Evolutionary conservation across 2,888 invertebrate genomes (phyloP).

Genomic region (Seira sanloemensis): DNA sequence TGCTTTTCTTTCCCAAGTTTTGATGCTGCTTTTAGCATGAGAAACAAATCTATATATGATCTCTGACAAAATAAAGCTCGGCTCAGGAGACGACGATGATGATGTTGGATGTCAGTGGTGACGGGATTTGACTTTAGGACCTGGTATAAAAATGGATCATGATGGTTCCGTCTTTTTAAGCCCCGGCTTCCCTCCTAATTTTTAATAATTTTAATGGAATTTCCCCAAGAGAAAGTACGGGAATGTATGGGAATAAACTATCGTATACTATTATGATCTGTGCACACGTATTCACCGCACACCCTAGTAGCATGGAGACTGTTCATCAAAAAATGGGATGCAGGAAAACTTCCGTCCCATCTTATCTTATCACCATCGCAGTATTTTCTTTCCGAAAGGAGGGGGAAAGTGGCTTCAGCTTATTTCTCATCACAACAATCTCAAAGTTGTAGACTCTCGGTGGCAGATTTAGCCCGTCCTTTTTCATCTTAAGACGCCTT

Average conservation of each 20-base stretch:
- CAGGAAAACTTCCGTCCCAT: not conserved
- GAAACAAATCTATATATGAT: not conserved
- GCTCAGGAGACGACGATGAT: not conserved
- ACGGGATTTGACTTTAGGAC: not conserved
- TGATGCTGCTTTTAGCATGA: not conserved
- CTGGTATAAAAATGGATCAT: slow-evolving; percentile 7
- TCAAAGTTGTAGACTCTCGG: not conserved
- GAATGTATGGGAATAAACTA: not conserved
- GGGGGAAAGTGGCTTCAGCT: not conserved
- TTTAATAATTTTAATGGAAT: slow-evolving; percentile 60
- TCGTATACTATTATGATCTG: too few relatives aligned
- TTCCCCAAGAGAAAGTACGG: slow-evolving; percentile 14
- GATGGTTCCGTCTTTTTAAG: not conserved
- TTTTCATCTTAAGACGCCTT: too few relatives aligned
- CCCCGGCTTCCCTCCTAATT: slow-evolving; percentile 20
- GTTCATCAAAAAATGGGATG: too few relatives aligned
- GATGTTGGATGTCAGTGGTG: not conserved
- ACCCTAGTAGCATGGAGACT: not conserved
- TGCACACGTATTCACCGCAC: not conserved
- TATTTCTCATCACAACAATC: too few relatives aligned
- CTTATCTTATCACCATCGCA: not conserved
- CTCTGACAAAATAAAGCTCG: not conserved
- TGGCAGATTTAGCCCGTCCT: not conserved
- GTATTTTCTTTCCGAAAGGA: not conserved
- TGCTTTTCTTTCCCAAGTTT: not conserved